These are phyloP conservation scores for Drosophila kanekoi DNA, from an alignment of 2,888 invertebrate species.

Conservation along the genomic window DNA sequence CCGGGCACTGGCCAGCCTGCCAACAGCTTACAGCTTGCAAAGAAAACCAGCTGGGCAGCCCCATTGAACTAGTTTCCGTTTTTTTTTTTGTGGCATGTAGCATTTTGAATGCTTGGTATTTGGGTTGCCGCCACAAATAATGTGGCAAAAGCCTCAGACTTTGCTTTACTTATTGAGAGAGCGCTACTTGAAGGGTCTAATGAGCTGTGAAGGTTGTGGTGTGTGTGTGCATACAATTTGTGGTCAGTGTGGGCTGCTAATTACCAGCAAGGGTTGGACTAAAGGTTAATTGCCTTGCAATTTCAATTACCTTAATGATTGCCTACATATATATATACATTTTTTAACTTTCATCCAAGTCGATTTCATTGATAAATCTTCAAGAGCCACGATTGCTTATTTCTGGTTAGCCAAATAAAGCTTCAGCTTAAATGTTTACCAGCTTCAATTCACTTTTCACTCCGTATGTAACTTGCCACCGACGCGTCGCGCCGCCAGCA, in stretches of 20 bases:
- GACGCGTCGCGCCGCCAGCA: slow-evolving; percentile 20
- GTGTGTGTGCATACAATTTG: slow-evolving; percentile 37
- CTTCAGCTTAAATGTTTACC: slow-evolving; percentile 10
- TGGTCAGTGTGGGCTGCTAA: slow-evolving; percentile 34
- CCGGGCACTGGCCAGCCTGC: slow-evolving; percentile 27
- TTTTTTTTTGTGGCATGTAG: slow-evolving; percentile 64
- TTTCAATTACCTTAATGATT: slow-evolving; percentile 25
- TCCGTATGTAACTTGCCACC: slow-evolving; percentile 58
- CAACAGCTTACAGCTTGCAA: slow-evolving; percentile 21
- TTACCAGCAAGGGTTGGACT: slow-evolving; percentile 23
- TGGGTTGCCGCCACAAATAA: slow-evolving; percentile 69
- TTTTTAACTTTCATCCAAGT: slow-evolving; percentile 2
- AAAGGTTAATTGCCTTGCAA: slow-evolving; percentile 26
- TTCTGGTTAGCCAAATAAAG: slow-evolving; percentile 20
- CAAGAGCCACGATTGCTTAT: not conserved
- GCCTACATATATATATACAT: not conserved
- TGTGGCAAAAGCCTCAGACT: slow-evolving; percentile 35
- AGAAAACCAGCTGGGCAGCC: slow-evolving; percentile 75
- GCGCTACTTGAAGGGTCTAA: slow-evolving; percentile 53
- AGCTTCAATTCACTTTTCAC: slow-evolving; percentile 29
- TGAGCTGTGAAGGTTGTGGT: slow-evolving; percentile 70
- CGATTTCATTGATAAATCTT: slow-evolving; percentile 21
- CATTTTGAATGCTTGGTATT: slow-evolving; percentile 58
- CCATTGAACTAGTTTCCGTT: slow-evolving; percentile 80
- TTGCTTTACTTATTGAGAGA: slow-evolving; percentile 16